Percentiles rank a stretch among this genome's conserved stretches.
These are phyloP conservation scores for Cylloceria caligata DNA, from an alignment of 2,888 invertebrate genomes.

Conservation along the genomic window DNA sequence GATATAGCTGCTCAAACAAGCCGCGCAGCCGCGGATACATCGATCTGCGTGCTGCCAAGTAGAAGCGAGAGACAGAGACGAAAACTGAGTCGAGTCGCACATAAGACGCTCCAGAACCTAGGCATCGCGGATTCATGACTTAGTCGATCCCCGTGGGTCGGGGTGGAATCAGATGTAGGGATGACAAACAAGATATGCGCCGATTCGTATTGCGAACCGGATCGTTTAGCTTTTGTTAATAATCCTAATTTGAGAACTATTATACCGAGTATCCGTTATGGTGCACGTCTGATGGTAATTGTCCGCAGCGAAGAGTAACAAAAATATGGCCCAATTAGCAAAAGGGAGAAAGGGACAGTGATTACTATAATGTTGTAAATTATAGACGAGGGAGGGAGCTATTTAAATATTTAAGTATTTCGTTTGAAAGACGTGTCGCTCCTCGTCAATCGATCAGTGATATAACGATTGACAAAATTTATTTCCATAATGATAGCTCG, in stretches of 20 bases:
- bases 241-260: background rate
- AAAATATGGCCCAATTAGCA: no score
- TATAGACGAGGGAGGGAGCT: no score
- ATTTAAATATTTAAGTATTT: no score
- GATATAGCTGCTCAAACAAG: constrained; percentile 9
- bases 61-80: constrained; percentile 12
- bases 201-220: background rate
- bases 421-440: no score
- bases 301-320: no score
- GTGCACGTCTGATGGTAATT: no score
- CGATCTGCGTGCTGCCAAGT: constrained; percentile 59
- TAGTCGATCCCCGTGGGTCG: constrained; percentile 30
- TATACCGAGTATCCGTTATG: no score
- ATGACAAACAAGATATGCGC: background rate
- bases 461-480: no score
- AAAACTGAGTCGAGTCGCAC: constrained; percentile 25
- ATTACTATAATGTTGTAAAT: no score
- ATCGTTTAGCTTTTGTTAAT: background rate
- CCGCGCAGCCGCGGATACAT: constrained; percentile 66
- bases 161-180: constrained; percentile 8
- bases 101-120: constrained; percentile 18
- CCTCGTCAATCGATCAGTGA: no score
- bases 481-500: no score
- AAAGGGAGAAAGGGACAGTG: no score
- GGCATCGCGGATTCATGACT: constrained; percentile 36